Base-by-base conservation (phyloP, 2,113 vertebrate genomes). In the Hemiscyllium ocellatum region DNA sequence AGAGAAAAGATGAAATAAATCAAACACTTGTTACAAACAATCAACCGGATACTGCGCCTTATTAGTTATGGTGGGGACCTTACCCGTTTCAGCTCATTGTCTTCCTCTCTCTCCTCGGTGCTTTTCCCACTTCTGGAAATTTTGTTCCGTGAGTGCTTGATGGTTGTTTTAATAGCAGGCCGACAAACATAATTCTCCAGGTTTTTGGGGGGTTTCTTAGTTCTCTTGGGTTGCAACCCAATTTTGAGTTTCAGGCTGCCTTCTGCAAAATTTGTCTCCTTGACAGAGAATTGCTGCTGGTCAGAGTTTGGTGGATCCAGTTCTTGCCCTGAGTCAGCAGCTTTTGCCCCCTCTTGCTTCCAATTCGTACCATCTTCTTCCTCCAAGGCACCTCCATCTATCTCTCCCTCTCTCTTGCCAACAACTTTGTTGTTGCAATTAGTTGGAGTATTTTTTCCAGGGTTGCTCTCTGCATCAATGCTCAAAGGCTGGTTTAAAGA, bases 141-240 rank as follows among this genome's bases (percentile, higher is more conserved):
- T 97, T 96, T 87, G 87, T 96, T 99, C 96, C 0, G 98, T 96
- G 96, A 94, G 95, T 98, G 98, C 96, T 97, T 98, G 96, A 97
- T 98, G 96, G 98, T 99, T 96, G 98, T 98, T 97, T 98, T 98
- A 97, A 99, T 98, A 96, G 98, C 98, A 96, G 99, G 99, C 96
- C 99, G 98, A 97, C 99, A 99, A 61, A 99, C 98, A 96, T 99
- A 99, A 97, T 99, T 99, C 97, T 99, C 99, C 95, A 99, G 97
- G 96, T 98, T 99, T 97, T 99, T 99, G 96, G 99, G 99, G 90
- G 99, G 99, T 66, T 99, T 99, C 97, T 99, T 99, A 22, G 98
- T 99, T 96, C 99, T 97, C 96, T 99, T 99, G 68, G 98, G 98
- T 96, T 99, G 98, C 4, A 99, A 98, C 95, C 98, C 98, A 50